Base-by-base conservation (phyloP, 1,140 invertebrate genomes). In the Drosophila novamexicana region DNA sequence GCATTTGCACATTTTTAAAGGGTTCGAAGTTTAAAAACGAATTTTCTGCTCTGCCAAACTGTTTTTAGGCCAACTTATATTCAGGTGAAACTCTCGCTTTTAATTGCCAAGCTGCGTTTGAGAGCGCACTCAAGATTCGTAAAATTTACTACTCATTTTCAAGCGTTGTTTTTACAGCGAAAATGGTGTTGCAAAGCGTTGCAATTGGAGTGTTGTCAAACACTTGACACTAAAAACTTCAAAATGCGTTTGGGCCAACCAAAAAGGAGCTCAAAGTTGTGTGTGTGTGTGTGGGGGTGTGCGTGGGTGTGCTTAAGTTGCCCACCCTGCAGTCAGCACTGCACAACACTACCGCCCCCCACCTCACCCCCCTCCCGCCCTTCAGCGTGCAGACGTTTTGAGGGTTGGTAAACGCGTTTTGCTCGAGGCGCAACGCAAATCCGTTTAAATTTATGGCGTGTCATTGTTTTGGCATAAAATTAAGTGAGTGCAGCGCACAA, bases 381-480 rank as follows among this genome's bases (percentile, higher is more conserved):
- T 1, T 0, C 29, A 16, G 7, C 52, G 8, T 29, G 5, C 6
- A 14, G 7, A 7, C 14, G n/a, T 49, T 7, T 34, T 6, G 71
- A 69, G 71, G 71, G 71, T 72, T 66, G 69, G 37, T 37, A 36
- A 40, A 54, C 64, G 47, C 70, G 64, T 56, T 62, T 69, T 52
- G 81, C 78, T 62, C 50, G 77, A 76, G 85, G 84, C 80, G 70
- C 71, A 78, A 61, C 71, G 59, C 75, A 88, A 88, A 88, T 88
- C 84, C 85, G 84, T 88, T 88, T 89, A 89, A 88, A 88, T 88
- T 88, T 88, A 88, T 88, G 84, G 80, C 77, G 84, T 88, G 80
- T 88, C 84, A 88, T 88, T 88, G 84, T 88, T 88, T 88, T 89
- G 84, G 83, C 83, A 89, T 88, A 81, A 88, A 84, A 89, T 88